Base-by-base conservation (phyloP, 2,113 vertebrate genomes). In the Mungos mungo region DNA sequence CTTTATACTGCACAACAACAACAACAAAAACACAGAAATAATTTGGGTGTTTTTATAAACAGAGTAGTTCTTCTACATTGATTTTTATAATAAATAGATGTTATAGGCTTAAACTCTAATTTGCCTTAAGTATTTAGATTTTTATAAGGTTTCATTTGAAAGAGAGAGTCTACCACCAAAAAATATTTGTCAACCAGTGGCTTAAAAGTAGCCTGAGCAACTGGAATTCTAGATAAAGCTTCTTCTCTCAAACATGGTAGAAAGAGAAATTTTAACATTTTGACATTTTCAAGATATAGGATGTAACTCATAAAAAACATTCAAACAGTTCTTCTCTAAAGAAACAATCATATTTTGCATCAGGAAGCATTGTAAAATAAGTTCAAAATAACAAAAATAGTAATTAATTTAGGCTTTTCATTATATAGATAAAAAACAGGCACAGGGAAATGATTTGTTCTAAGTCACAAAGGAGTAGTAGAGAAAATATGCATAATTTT, bases 131-230 rank as follows among this genome's bases (percentile, higher is more conserved):
- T 88, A 66, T 33, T 71, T 57, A 82, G 31, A 31, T 77, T 87
- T 91, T 92, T 57, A 5, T 76, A 96, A 88, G 60, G 68, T 83
- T 77, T 87, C 11, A 83, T 68, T 82, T 92, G 68, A 88, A 88
- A 96, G 54, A 91, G 25, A 96, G 47, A 92, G 54, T 95, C 21
- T 65, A n/a, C 60, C 79, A 7, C 27, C 38, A 89, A 85, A 80
- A 88, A 85, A 35, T 85, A 88, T 66, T 80, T 97, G 84, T 27
- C 69, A 88, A 35, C 11, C 52, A 89, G 29, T 85, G 45, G 65
- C 31, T 93, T 90, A 72, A 84, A 84, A 60, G 57, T 60, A 71
- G 88, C 60, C 68, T 38, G 47, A 84, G 54, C 79, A 72, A 88
- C 0, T 79, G 7, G 12, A 84, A 92, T 9, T 92, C 35, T 92